phyloP scores from a whole-genome alignment of 2,797 vertebrate genomes.

The Hafferia zeledoni region DNA sequence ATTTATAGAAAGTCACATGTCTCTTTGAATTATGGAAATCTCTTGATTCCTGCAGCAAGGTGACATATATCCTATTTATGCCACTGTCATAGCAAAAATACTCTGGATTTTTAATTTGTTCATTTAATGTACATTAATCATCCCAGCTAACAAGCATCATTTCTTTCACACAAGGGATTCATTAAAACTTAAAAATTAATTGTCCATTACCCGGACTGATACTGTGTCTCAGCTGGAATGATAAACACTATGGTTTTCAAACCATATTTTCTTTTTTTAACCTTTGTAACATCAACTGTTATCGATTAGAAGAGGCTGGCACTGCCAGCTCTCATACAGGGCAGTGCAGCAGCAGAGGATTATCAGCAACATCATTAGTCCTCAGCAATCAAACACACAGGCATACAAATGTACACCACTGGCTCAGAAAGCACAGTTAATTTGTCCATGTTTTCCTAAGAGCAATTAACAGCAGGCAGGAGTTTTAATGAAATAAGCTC shows the following conservation, averaged over 20 bases:
- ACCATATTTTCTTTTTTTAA: background rate
- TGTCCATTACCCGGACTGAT: conserved; percentile 12
- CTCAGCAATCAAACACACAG: background rate
- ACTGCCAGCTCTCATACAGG: background rate
- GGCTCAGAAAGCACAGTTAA: conserved; percentile 66
- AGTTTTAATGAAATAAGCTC: conserved; percentile 74
- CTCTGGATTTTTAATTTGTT: background rate
- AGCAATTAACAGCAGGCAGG: conserved; percentile 74
- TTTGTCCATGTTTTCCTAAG: conserved; percentile 63
- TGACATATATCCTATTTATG: background rate
- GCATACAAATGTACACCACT: conserved; percentile 32
- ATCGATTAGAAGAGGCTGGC: conserved; percentile 3
- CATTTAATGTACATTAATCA: conserved; percentile 8
- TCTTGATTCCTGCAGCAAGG: background rate
- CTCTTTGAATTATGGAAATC: background rate
- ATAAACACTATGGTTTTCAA: conserved; percentile 35
- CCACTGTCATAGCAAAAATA: background rate
- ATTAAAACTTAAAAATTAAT: conserved; percentile 64
- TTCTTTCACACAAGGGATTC: conserved; percentile 34
- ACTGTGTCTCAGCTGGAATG: background rate
- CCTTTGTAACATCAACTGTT: background rate
- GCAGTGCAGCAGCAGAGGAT: background rate
- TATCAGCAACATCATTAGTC: background rate
- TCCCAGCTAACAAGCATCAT: background rate
- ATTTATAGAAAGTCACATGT: background rate